Percentiles rank a stretch among this genome's conserved stretches.
These are phyloP conservation scores for Poecilia latipinna DNA, from an alignment of 2,113 vertebrate genomes.

Conservation along the genomic window DNA sequence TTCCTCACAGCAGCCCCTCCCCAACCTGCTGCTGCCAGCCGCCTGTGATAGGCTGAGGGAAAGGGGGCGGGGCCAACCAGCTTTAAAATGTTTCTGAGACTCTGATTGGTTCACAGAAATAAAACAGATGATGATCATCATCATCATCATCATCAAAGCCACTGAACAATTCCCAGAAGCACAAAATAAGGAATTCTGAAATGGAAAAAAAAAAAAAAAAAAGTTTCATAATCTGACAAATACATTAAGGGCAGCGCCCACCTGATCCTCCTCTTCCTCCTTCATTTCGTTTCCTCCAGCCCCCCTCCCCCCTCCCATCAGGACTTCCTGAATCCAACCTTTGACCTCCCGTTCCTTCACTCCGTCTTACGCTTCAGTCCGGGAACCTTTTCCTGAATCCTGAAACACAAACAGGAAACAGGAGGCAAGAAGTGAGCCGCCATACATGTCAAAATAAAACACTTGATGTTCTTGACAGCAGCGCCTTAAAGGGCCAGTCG, in stretches of 20 bases:
- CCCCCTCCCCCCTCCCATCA: constrained; percentile 29
- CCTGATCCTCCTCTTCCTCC: constrained; percentile 28
- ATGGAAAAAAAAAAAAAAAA: constrained; percentile 77
- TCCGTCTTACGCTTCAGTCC: constrained; percentile 94
- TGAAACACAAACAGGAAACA: constrained; percentile 55
- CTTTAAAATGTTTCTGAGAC: constrained; percentile 60
- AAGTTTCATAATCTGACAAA: constrained; percentile 84
- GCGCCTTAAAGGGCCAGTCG: too few relatives aligned
- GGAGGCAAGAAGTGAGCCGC: not conserved
- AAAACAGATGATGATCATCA: not conserved
- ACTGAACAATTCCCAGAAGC: constrained; percentile 79
- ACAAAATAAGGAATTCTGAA: constrained; percentile 79
- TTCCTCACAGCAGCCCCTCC: constrained; percentile 47
- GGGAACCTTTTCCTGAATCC: constrained; percentile 94
- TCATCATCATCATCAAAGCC: constrained; percentile 54
- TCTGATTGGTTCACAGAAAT: constrained; percentile 58
- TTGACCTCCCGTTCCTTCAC: constrained; percentile 73
- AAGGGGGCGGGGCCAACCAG: constrained; percentile 52
- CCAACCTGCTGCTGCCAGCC: not conserved
- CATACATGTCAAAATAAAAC: not conserved
- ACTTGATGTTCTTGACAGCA: not conserved
- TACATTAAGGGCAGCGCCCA: constrained; percentile 75
- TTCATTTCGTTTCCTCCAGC: constrained; percentile 26
- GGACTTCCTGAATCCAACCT: constrained; percentile 46
- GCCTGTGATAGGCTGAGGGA: constrained; percentile 77